Evolutionary conservation across 2,888 invertebrate genomes (phyloP).

Genomic region (Linyphia triangularis): DNA sequence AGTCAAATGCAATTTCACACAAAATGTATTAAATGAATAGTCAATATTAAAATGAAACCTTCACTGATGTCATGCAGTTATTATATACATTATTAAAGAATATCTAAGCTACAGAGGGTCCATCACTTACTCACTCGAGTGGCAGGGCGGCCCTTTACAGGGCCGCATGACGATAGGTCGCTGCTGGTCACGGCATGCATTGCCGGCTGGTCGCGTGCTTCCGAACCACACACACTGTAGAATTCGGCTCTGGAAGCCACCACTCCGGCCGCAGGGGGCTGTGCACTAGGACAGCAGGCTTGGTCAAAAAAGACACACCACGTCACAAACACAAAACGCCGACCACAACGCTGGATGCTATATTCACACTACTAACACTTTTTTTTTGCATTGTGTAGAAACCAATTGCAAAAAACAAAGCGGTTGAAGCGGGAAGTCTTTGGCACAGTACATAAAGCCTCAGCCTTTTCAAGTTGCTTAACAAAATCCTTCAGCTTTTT

Average conservation of each 20-base stretch:
- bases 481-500: too few relatives aligned
- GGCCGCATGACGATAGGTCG: slow-evolving; percentile 88
- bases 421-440: background rate
- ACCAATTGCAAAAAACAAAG: too few relatives aligned
- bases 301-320: slow-evolving; percentile 56
- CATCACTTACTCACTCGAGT: slow-evolving; percentile 81
- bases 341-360: slow-evolving; percentile 72
- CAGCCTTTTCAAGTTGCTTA: too few relatives aligned
- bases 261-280: slow-evolving; percentile 89
- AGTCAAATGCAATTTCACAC: too few relatives aligned
- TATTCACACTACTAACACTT: too few relatives aligned
- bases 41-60: too few relatives aligned
- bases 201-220: slow-evolving; percentile 89
- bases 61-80: too few relatives aligned
- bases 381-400: too few relatives aligned
- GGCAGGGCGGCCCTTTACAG: slow-evolving; percentile 87
- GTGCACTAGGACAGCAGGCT: slow-evolving; percentile 83
- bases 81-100: too few relatives aligned
- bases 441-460: too few relatives aligned
- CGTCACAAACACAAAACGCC: slow-evolving; percentile 11
- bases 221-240: slow-evolving; percentile 96
- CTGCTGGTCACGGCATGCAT: slow-evolving; percentile 88
- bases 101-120: slow-evolving; percentile 45
- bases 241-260: slow-evolving; percentile 93
- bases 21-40: too few relatives aligned